These are phyloP conservation scores for Parazoanthus darwini DNA, from an alignment of 92 coral and sea anemone species.

Conservation along the genomic window DNA sequence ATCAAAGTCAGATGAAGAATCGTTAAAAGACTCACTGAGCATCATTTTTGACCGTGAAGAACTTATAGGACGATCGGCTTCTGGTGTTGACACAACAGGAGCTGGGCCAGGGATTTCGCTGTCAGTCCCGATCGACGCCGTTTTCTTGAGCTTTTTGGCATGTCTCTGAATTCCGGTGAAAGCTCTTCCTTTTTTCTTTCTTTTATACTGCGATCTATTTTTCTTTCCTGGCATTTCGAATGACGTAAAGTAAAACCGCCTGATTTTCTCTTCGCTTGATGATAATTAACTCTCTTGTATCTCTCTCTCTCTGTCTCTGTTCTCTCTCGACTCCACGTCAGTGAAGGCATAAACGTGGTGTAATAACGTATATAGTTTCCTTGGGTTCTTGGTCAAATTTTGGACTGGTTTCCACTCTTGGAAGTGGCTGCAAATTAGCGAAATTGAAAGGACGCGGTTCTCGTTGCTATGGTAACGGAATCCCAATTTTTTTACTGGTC, in stretches of 20 bases:
- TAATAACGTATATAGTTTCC: constrained; percentile 26
- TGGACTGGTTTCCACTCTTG: constrained; percentile 35
- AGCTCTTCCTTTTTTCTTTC: constrained; percentile 55
- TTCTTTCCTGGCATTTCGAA: constrained; percentile 34
- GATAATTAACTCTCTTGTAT: constrained; percentile 22
- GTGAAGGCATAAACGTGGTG: constrained; percentile 26
- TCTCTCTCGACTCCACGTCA: not conserved
- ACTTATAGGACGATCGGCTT: constrained; percentile 50
- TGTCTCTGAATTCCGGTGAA: constrained; percentile 60
- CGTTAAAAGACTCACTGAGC: constrained; percentile 13
- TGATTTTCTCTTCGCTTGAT: constrained; percentile 40
- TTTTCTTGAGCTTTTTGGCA: constrained; percentile 41
- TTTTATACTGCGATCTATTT: constrained; percentile 12
- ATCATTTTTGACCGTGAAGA: constrained; percentile 55
- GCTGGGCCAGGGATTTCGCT: constrained; percentile 46
- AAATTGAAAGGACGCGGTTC: constrained; percentile 36
- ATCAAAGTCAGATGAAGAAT: constrained; percentile 36
- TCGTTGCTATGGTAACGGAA: constrained; percentile 44
- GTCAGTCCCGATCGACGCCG: constrained; percentile 34
- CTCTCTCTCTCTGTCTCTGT: constrained; percentile 5
- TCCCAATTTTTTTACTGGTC: constrained; percentile 34
- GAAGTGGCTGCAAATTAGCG: constrained; percentile 10
- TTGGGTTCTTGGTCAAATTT: constrained; percentile 11
- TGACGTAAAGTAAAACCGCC: constrained; percentile 13
- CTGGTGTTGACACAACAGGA: constrained; percentile 39